Conservation (phyloP, 2,113 vertebrate genomes). For the Glaucomys volans region DNA sequence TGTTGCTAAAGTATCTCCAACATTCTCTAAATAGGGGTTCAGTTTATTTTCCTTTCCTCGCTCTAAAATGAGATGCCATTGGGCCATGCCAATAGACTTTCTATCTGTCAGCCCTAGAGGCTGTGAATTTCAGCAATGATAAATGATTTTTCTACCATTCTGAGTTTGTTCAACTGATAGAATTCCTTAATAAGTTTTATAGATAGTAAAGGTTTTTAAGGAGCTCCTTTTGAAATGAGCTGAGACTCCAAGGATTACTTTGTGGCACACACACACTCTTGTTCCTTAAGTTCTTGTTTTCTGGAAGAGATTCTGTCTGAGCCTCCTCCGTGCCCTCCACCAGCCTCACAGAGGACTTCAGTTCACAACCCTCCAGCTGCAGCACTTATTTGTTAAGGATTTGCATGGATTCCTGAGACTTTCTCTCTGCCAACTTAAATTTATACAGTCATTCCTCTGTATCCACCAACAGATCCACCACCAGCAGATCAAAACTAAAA, state of each 20-base stretch:
- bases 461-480: background rate
- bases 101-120: background rate
- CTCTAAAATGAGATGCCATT: background rate
- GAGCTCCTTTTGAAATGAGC: background rate
- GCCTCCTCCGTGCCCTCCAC: background rate
- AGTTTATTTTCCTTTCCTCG: background rate
- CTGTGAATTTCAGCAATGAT: background rate
- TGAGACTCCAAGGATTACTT: background rate
- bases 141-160: background rate
- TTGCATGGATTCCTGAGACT: background rate
- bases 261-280: background rate
- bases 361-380: background rate
- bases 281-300: constrained; percentile 2
- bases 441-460: background rate
- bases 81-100: background rate
- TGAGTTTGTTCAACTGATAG: background rate
- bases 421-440: background rate
- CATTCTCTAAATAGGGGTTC: background rate
- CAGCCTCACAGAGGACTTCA: background rate
- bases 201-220: constrained; percentile 1
- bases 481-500: background rate
- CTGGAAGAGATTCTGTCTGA: background rate
- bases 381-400: constrained; percentile 34
- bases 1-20: constrained; percentile 6
- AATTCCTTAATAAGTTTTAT: background rate